A percentile compares a stretch with the other conserved stretches of the same genome.
These are phyloP conservation scores for Cotesia vestalis DNA, from an alignment of 1,140 invertebrate species.

Conservation along the genomic window DNA sequence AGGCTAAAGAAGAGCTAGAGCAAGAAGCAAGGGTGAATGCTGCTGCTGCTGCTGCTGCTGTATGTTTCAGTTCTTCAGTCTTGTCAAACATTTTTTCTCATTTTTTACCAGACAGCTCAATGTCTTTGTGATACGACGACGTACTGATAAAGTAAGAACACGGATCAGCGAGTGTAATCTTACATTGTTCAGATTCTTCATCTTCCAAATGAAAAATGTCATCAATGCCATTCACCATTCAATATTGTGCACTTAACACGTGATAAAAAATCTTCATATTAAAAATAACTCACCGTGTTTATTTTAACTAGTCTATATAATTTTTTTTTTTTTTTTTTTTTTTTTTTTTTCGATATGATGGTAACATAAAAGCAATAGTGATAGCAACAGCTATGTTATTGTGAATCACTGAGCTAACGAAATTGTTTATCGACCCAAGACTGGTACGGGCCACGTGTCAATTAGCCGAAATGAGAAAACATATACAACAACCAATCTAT, in stretches of 20 bases:
- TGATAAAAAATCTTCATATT: conserved; percentile 4
- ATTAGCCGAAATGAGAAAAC: conserved; percentile 43
- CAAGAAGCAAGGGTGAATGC: conserved; percentile 14
- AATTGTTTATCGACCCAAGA: neutral
- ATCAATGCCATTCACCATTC: conserved; percentile 3
- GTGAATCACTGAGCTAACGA: neutral
- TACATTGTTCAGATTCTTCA: conserved; percentile 26
- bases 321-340: neutral
- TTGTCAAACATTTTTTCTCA: conserved; percentile 6
- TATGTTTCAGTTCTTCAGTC: conserved; percentile 33
- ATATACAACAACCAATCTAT: neutral
- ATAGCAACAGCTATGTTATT: no score
- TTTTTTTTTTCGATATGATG: neutral
- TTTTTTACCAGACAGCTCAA: conserved; percentile 31
- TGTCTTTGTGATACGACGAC: conserved; percentile 12
- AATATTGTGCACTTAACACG: neutral
- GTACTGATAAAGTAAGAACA: conserved; percentile 23
- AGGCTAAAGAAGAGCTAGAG: neutral
- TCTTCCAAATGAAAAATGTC: conserved; percentile 10
- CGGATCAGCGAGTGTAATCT: conserved; percentile 19
- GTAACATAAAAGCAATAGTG: neutral
- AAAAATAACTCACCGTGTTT: neutral
- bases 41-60: neutral
- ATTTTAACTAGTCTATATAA: no score
- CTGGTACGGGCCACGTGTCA: conserved; percentile 40